Evolutionary conservation across 2,888 invertebrate species (phyloP), one percentile per base, ranked within the genome.

Genomic region (Pollenia griseotomentosa): DNA sequence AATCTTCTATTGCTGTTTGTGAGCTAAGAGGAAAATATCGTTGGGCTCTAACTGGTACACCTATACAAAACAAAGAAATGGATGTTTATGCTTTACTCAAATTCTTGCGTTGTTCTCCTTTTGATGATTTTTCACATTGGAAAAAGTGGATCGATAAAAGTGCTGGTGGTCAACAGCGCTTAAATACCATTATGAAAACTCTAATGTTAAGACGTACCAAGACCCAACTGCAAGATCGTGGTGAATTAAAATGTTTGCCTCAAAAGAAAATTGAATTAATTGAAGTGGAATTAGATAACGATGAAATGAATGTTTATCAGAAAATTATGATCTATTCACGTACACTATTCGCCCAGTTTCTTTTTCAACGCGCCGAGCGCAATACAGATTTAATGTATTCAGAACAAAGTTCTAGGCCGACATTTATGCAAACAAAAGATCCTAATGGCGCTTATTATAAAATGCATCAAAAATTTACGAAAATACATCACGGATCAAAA

Each of bases 1-100:
- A 95, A 88, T 96, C 96, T 0, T 96, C 97, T 0, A 92, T 94
- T 86, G 96, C 97, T 0, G 96, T 96, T 9, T 96, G 96, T 91
- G 93, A 94, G 2, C 61, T 93, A 46, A 89, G 82, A 2, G 91
- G 89, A 5, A 94, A 93, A 80, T 94, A 95, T 2, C 95, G 98
- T 12, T 98, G 97, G 97, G 96, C 96, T 0, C 94, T 99, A 23
- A 98, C 99, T 0, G 99, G 99, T 42, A 99, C 99, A 0, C 99
- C 99, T 0, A 96, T 99, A 59, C 99, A 99, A 91, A 99, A 99
- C 93, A 97, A 97, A 92, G 97, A 98, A 91, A 93, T 96, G 83
- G 98, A 97, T 92, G 94, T 97, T 55, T 97, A 96, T 93, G 95
- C 97, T 0, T 93, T 97, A 65, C 92, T 97, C 14, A 97, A 98